A percentile compares a stretch with the other conserved stretches of the same genome.
Conservation (phyloP, 1,140 invertebrate species). For the Solenopsis fugax region DNA sequence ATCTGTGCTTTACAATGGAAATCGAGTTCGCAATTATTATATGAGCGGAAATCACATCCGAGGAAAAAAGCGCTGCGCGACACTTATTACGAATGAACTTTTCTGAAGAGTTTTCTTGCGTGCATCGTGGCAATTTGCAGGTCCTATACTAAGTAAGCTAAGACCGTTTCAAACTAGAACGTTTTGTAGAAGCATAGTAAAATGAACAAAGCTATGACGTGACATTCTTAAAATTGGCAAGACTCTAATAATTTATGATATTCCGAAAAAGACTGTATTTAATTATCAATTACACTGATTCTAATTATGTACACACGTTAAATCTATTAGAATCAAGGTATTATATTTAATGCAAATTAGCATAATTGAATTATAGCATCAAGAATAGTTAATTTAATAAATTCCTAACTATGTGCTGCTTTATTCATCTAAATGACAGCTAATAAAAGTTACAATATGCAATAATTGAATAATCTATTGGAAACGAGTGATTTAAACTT, state of each 20-base stretch:
- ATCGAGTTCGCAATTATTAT: background rate
- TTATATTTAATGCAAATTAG: background rate
- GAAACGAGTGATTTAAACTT: conserved; percentile 30
- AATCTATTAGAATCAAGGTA: background rate
- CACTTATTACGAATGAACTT: conserved; percentile 54
- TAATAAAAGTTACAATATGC: conserved; percentile 48
- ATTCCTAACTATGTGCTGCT: background rate
- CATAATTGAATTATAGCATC: background rate
- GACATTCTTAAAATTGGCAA: conserved; percentile 17
- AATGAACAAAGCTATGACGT: conserved; percentile 31
- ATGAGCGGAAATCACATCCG: background rate
- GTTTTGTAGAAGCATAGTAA: conserved; percentile 41
- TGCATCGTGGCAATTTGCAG: conserved; percentile 45
- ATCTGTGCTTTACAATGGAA: background rate
- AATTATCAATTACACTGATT: background rate
- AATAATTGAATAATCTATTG: conserved; percentile 45
- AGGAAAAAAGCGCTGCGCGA: background rate
- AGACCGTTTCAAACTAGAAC: conserved; percentile 36
- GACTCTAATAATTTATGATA: background rate
- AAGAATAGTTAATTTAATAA: conserved; percentile 27
- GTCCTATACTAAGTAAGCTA: conserved; percentile 41
- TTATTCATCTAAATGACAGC: conserved; percentile 14
- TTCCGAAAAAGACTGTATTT: background rate
- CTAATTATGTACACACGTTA: background rate
- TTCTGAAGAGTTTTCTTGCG: conserved; percentile 53